phyloP scores from a whole-genome alignment of 2,888 invertebrate species.

The Xylocampa areola region DNA sequence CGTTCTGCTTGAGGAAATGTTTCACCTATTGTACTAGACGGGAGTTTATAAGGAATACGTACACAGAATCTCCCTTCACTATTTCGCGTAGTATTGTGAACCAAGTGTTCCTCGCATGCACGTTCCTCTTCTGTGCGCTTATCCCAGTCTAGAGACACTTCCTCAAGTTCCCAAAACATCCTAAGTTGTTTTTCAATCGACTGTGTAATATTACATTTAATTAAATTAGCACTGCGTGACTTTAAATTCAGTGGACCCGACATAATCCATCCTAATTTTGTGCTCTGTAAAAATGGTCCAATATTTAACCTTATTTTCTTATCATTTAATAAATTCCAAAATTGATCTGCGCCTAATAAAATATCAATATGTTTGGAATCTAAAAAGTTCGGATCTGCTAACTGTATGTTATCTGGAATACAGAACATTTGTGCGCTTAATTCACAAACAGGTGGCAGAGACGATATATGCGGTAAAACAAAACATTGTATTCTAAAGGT shows the following conservation, averaged over 20 bases:
- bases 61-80: conserved; percentile 1
- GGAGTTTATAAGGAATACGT: neutral
- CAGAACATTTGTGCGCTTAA: neutral
- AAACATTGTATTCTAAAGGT: conserved; percentile 4
- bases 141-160: neutral
- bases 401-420: neutral
- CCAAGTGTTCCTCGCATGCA: neutral
- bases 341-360: conserved; percentile 13
- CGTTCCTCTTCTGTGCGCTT: neutral
- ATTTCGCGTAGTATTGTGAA: neutral
- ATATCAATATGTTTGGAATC: conserved; percentile 1
- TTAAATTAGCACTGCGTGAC: no score
- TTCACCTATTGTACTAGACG: no score
- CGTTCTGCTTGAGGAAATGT: no score
- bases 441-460: no score
- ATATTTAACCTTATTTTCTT: conserved; percentile 1
- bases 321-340: conserved; percentile 14
- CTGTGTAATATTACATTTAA: conserved; percentile 39
- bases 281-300: conserved; percentile 30
- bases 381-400: conserved; percentile 5
- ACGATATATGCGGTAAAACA: no score
- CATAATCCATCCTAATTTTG: conserved; percentile 51
- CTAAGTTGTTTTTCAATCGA: conserved; percentile 34
- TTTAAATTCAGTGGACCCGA: conserved; percentile 37
- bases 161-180: conserved; percentile 51